Conservation (phyloP, 1,140 invertebrate species). For the Sarcophaga peregrina region DNA sequence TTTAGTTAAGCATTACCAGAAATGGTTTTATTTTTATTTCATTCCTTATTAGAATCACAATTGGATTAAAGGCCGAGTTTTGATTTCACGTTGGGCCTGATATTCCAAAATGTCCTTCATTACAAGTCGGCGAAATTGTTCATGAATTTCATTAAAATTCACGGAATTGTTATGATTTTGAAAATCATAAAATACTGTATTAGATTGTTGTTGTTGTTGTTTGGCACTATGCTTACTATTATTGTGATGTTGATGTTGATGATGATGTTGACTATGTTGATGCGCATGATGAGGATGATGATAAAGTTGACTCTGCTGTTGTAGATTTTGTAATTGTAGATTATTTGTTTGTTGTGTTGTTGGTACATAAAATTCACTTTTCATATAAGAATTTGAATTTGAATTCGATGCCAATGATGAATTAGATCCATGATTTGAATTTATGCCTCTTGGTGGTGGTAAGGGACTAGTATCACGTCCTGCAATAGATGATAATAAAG, state of each 20-base stretch:
- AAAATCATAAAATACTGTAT: constrained; percentile 30
- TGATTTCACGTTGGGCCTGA: constrained; percentile 46
- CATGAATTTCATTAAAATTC: constrained; percentile 53
- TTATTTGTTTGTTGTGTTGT: constrained; percentile 36
- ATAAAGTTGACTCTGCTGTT: constrained; percentile 9
- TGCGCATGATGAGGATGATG: background rate
- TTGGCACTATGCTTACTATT: background rate
- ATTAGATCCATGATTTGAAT: background rate
- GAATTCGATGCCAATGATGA: background rate
- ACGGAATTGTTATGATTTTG: constrained; percentile 33
- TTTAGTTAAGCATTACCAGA: background rate
- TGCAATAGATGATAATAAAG: constrained; percentile 49
- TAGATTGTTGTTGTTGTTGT: background rate
- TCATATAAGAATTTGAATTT: background rate
- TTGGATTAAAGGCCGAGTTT: constrained; percentile 54
- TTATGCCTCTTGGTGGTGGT: constrained; percentile 36
- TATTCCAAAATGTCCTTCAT: constrained; percentile 56
- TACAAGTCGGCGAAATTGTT: constrained; percentile 51
- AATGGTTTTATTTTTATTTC: background rate
- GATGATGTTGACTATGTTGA: background rate
- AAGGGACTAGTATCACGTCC: constrained; percentile 43
- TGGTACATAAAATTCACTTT: constrained; percentile 36
- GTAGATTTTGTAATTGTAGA: constrained; percentile 20
- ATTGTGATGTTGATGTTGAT: background rate
- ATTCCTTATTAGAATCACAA: constrained; percentile 50